Evolutionary conservation across 37 sponge, comb jelly and placozoan species (phyloP), one percentile per base, ranked within the genome.

Genomic region (Hexactinellida sp.): DNA sequence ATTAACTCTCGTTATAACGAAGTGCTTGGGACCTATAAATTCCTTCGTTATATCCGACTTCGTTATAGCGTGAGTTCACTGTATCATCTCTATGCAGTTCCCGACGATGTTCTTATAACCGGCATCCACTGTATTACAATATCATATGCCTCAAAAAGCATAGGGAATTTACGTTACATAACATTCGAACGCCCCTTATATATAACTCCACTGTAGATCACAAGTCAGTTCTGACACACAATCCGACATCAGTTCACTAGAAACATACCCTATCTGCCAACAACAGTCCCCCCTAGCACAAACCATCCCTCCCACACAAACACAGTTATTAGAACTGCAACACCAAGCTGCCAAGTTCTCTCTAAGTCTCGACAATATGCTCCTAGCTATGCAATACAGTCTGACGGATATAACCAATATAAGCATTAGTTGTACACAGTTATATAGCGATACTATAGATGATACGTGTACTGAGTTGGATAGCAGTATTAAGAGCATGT

Each of bases 301-400:
- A 9, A 47, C 9, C 76, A 63, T 63, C 13, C 76, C 76, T 32
- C 76, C 21, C 19, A 63, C 76, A 23, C 76, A 63, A 23, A 10
- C 3, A 63, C 76, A 63, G 76, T 23, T 63, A 3, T 28, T 63
- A 63, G 76, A 63, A 28, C 76, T 63, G 19, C 76, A 63, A n/a
- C 76, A 63, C 76, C 76, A 63, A 63, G 76, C 76, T 32, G 34
- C 76, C 34, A 63, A 63, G 76, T 63, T 63, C 76, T 63, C 76
- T 63, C 76, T 63, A 3, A 63, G 76, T 28, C 76, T 63, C 5
- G 76, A 63, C 76, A 63, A n/a, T 21, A 63, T 63, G 76, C 76
- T 63, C 32, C 25, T 63, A 3, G 21, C 32, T 7, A 63, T 63
- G 76, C 76, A 63, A 63, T 3, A 28, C 76, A 63, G 34, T 23